Percentiles rank a stretch among this genome's conserved stretches.
These are phyloP conservation scores for Grantiella picta DNA, from an alignment of 2,113 vertebrate genomes.

Conservation along the genomic window DNA sequence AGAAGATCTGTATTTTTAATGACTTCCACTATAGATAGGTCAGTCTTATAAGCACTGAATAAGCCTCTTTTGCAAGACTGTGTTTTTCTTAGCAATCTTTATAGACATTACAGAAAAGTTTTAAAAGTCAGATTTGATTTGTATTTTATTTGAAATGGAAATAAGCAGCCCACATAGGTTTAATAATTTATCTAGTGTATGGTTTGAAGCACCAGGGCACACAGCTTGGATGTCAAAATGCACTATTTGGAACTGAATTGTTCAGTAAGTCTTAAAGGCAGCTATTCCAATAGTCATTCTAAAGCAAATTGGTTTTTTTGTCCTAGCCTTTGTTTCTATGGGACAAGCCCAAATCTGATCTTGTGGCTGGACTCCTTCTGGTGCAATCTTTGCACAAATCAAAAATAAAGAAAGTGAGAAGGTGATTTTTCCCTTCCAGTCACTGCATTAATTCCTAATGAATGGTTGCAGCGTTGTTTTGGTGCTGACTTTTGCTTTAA, in stretches of 20 bases:
- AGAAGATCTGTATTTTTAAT: neutral
- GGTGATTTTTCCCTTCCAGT: neutral
- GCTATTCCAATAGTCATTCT: neutral
- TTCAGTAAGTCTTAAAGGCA: neutral
- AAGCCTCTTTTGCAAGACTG: neutral
- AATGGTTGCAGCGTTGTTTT: neutral
- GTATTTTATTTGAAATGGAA: slow-evolving; percentile 40
- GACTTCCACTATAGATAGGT: neutral
- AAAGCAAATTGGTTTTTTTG: neutral
- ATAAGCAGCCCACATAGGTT: neutral
- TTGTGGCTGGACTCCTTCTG: neutral
- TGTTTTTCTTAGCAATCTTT: neutral
- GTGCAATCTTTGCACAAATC: neutral
- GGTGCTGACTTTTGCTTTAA: neutral
- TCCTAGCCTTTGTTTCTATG: neutral
- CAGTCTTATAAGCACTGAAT: neutral
- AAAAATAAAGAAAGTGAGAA: neutral
- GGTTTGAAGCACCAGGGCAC: neutral
- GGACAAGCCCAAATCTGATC: neutral
- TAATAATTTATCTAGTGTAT: slow-evolving; percentile 45
- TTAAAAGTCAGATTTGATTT: slow-evolving; percentile 15
- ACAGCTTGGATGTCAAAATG: neutral
- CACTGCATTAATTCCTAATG: neutral
- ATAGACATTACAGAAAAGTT: neutral
- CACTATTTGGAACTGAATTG: neutral